Evolutionary conservation across 2,113 vertebrate species (phyloP).

Genomic region (Camelus bactrianus): DNA sequence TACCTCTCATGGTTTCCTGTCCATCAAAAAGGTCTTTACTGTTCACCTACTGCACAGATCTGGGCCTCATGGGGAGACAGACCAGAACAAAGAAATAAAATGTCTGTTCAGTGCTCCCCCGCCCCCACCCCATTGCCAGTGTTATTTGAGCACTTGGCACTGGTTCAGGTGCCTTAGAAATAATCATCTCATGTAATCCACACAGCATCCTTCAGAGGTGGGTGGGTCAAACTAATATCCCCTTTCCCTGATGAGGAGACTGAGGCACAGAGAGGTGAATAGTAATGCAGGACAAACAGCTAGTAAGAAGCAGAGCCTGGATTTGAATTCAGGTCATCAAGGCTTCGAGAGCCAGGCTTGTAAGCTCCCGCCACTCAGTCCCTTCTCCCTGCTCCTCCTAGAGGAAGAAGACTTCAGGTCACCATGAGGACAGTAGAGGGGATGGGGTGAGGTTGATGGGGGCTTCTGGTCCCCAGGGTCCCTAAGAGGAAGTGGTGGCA

Average conservation of each 20-base stretch:
- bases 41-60: not conserved
- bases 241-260: not conserved
- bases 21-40: not conserved
- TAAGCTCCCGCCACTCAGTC: no score
- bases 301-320: not conserved
- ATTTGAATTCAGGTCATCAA: not conserved
- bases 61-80: not conserved
- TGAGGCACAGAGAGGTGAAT: not conserved
- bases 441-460: not conserved
- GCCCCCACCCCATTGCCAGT: fast-evolving
- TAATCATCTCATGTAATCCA: not conserved
- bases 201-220: not conserved
- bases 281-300: not conserved
- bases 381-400: not conserved
- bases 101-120: not conserved
- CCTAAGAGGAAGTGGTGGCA: not conserved
- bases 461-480: not conserved
- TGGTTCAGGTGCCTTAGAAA: not conserved
- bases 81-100: not conserved
- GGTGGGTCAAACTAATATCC: not conserved
- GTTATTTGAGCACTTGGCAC: not conserved
- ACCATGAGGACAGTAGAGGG: not conserved
- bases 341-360: not conserved
- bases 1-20: not conserved
- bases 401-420: not conserved